Percentiles rank a stretch among this genome's conserved stretches.
Conservation (phyloP, 2,113 vertebrate species). For the Tautogolabrus adspersus region DNA sequence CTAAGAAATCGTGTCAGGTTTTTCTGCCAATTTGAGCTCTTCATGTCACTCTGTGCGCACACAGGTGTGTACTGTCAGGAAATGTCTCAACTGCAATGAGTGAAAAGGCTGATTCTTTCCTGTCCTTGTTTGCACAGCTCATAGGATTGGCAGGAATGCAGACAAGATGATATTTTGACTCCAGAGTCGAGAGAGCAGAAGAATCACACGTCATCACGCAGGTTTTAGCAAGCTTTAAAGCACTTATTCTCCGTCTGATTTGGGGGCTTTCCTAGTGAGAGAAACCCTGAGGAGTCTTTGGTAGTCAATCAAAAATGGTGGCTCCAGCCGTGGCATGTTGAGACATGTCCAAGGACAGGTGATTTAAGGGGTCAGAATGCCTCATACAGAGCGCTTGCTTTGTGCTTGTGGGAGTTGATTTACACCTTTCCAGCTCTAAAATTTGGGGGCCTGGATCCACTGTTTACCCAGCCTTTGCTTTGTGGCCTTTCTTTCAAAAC, state of each 20-base stretch:
- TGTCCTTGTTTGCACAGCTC: conserved; percentile 25
- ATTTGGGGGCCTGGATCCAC: neutral
- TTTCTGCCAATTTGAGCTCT: conserved; percentile 1
- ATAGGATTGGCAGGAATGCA: conserved; percentile 39
- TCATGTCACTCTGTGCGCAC: conserved; percentile 1
- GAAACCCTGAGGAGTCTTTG: neutral
- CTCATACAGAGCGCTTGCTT: neutral
- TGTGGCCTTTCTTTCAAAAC: no score
- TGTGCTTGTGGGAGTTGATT: neutral
- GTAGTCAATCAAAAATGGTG: neutral
- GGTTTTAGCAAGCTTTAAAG: neutral
- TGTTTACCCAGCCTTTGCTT: neutral
- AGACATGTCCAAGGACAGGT: neutral
- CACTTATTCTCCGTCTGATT: neutral
- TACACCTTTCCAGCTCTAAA: neutral
- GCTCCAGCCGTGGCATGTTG: neutral
- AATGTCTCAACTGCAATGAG: conserved; percentile 18
- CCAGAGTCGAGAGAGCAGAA: neutral
- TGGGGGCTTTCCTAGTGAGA: neutral
- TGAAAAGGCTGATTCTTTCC: neutral
- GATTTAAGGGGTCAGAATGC: neutral
- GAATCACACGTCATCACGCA: conserved; percentile 1
- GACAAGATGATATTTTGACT: conserved; percentile 32
- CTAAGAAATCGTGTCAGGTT: neutral
- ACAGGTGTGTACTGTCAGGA: neutral